Conservation (phyloP, 2,888 invertebrate species). For the Dermolepida albohirtum region DNA sequence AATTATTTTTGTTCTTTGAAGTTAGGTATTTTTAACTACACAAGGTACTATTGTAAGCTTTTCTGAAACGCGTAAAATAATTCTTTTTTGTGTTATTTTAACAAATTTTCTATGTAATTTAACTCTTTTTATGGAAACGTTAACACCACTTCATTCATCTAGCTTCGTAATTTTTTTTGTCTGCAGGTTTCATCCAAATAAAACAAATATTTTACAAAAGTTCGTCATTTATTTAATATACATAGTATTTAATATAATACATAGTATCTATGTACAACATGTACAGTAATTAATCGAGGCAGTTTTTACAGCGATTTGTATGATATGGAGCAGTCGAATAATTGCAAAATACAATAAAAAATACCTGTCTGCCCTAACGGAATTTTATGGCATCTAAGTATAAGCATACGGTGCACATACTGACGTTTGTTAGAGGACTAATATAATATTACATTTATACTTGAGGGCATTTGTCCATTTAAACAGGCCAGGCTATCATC, state of each 20-base stretch:
- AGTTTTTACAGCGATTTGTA: slow-evolving; percentile 19
- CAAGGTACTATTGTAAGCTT: too few relatives aligned
- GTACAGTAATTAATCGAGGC: slow-evolving; percentile 32
- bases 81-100: too few relatives aligned
- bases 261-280: slow-evolving; percentile 32
- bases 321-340: slow-evolving; percentile 22
- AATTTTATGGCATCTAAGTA: slow-evolving; percentile 10
- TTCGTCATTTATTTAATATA: slow-evolving; percentile 30
- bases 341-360: slow-evolving; percentile 15
- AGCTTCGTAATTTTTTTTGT: too few relatives aligned
- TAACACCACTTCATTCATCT: too few relatives aligned
- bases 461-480: slow-evolving; percentile 17
- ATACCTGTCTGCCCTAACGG: slow-evolving; percentile 23
- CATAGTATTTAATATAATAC: slow-evolving; percentile 36
- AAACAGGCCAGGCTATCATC: slow-evolving; percentile 25
- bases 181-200: too few relatives aligned
- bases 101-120: too few relatives aligned
- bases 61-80: too few relatives aligned
- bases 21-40: too few relatives aligned
- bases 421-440: slow-evolving; percentile 26
- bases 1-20: too few relatives aligned
- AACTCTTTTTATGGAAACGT: too few relatives aligned
- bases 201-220: slow-evolving; percentile 17
- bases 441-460: slow-evolving; percentile 13
- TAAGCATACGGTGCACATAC: slow-evolving; percentile 41